A percentile compares a stretch with the other conserved stretches of the same genome.
Evolutionary conservation across 1,140 invertebrate genomes (phyloP).

Genomic region (Magallana angulata): DNA sequence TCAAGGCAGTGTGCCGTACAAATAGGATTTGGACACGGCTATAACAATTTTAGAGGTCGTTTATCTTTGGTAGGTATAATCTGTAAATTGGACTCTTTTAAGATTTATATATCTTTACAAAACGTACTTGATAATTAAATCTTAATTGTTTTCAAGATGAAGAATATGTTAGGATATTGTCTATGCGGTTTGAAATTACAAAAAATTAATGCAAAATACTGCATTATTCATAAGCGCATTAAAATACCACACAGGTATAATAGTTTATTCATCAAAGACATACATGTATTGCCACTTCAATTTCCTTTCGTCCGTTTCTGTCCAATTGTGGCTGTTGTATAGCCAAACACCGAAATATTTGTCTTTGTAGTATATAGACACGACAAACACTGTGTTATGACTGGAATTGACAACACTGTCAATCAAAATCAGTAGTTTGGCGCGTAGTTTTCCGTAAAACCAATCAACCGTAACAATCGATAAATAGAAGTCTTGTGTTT

Average conservation of each 20-base stretch:
- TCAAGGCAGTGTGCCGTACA: conserved; percentile 53
- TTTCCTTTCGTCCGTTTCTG: not conserved
- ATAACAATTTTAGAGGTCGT: conserved; percentile 48
- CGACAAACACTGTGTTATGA: not conserved
- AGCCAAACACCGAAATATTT: not conserved
- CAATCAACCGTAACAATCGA: conserved; percentile 14
- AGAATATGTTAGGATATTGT: too few species aligned
- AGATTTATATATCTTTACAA: too few species aligned
- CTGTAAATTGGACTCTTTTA: not conserved
- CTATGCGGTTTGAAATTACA: too few species aligned
- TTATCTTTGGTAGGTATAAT: conserved; percentile 47
- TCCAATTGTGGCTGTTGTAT: not conserved
- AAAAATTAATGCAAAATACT: too few species aligned
- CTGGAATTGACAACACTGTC: conserved; percentile 17
- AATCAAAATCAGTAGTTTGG: not conserved
- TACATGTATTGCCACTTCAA: too few species aligned
- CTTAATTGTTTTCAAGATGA: too few species aligned
- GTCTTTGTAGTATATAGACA: not conserved
- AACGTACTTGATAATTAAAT: too few species aligned
- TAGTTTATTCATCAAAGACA: too few species aligned
- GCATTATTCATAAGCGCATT: too few species aligned
- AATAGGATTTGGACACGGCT: conserved; percentile 51
- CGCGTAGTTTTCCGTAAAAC: not conserved
- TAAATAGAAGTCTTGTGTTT: not conserved
- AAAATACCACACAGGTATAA: too few species aligned